Conservation (phyloP, 2,113 vertebrate genomes). For the Cromileptes altivelis region DNA sequence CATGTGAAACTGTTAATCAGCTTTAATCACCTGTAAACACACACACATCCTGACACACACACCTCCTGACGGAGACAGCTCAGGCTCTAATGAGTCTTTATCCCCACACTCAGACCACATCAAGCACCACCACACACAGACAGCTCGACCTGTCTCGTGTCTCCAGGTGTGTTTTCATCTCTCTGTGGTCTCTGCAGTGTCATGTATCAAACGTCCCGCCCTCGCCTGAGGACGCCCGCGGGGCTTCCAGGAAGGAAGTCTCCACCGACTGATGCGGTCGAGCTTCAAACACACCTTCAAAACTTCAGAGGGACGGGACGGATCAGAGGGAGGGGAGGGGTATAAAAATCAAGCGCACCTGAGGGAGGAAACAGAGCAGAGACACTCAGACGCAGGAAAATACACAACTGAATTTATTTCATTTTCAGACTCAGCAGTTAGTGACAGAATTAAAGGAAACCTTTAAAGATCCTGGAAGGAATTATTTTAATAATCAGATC, state of each 20-base stretch:
- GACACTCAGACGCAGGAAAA: neutral
- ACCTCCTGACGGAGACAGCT: constrained; percentile 14
- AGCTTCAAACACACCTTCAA: constrained; percentile 64
- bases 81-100: constrained; percentile 68
- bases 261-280: constrained; percentile 72
- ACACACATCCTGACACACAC: constrained; percentile 38
- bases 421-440: no score
- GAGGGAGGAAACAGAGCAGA: constrained; percentile 5
- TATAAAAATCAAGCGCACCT: constrained; percentile 60
- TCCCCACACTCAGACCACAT: constrained; percentile 59
- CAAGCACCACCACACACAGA: constrained; percentile 49
- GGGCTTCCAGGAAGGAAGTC: constrained; percentile 76
- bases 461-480: neutral
- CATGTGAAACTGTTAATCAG: constrained; percentile 32
- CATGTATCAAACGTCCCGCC: constrained; percentile 70
- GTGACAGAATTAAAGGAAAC: no score
- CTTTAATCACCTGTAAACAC: constrained; percentile 72
- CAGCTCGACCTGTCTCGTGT: constrained; percentile 42
- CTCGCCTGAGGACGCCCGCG: constrained; percentile 55
- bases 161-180: constrained; percentile 75
- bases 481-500: neutral
- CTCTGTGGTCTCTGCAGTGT: constrained; percentile 65
- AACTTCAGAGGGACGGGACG: constrained; percentile 47
- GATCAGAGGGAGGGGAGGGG: constrained; percentile 57
- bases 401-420: no score